Conservation (phyloP, 2,888 invertebrate genomes). For the Orchesellides sinensis region DNA sequence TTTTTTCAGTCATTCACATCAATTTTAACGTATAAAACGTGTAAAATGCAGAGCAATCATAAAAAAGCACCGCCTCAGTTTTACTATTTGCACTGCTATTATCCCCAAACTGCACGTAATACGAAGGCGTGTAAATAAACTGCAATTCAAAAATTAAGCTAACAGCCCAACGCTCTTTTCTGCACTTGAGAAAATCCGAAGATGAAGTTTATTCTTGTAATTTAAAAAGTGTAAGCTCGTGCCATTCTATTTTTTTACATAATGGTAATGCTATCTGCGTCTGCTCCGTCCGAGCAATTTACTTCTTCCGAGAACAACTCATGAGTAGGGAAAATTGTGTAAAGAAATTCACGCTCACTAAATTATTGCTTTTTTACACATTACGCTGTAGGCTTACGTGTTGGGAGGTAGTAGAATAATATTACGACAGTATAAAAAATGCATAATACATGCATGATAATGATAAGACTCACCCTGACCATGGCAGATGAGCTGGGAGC, state of each 20-base stretch:
- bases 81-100: no score
- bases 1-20: no score
- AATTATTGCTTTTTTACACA: no score
- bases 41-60: no score
- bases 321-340: background rate
- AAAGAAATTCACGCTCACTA: background rate
- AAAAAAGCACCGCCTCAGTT: no score
- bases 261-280: background rate
- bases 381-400: background rate
- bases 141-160: no score
- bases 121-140: no score
- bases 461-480: slow-evolving; percentile 75
- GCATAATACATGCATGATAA: background rate
- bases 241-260: background rate
- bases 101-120: no score
- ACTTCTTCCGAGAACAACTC: background rate
- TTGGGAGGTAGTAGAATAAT: background rate
- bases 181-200: background rate
- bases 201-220: background rate
- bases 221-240: background rate
- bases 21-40: no score
- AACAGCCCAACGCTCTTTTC: background rate
- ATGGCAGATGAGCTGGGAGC: slow-evolving; percentile 85
- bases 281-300: background rate
- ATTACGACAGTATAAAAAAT: no score